Base-by-base conservation (phyloP, 2,888 invertebrate species). In the Zele albiditarsus region DNA sequence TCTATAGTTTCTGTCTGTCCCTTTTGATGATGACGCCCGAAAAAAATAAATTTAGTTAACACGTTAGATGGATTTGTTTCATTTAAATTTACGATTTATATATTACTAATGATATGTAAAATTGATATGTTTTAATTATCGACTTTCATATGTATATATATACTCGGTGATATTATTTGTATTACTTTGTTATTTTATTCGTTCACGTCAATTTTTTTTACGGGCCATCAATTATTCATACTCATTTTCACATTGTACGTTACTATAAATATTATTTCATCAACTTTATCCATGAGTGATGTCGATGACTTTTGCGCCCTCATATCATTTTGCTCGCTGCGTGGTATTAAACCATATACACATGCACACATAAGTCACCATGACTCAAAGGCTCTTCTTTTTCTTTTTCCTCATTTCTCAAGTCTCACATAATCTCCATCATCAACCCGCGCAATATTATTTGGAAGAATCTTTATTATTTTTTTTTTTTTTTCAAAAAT, bases 81-180 rank as follows among this genome's bases (percentile, higher is more conserved):
- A 60, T n/a, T 27, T 28, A 1, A 5, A 60, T n/a, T 27, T n/a
- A 14, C 14, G 5, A 27, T 60, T 27, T 12, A 12, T 60, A 27
- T 16, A 46, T 33, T 31, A 38, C 67, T 67, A 67, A 67, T 68
- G 68, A 68, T 68, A 68, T 68, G 66, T 63, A 25, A 38, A 42
- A 38, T 66, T 66, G 60, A 27, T 60, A 10, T 46, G 25, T 38
- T 46, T 53, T 20, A 23, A 20, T 53, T 14, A 66, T 66, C 23
- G 23, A 31, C 31, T 14, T 66, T 27, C 25, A 28, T 42, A 23
- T 20, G 5, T 20, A n/a, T n/a, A n/a, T n/a, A n/a, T n/a, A n/a
- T n/a, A n/a, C n/a, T 65, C 25, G 14, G 8, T 38, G 27, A 46
- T 23, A 65, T 66, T 4, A 20, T 8, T 53, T 8, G 46, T 66